phyloP scores from a whole-genome alignment of 1,140 invertebrate genomes.

The Dinoponera quadriceps region DNA sequence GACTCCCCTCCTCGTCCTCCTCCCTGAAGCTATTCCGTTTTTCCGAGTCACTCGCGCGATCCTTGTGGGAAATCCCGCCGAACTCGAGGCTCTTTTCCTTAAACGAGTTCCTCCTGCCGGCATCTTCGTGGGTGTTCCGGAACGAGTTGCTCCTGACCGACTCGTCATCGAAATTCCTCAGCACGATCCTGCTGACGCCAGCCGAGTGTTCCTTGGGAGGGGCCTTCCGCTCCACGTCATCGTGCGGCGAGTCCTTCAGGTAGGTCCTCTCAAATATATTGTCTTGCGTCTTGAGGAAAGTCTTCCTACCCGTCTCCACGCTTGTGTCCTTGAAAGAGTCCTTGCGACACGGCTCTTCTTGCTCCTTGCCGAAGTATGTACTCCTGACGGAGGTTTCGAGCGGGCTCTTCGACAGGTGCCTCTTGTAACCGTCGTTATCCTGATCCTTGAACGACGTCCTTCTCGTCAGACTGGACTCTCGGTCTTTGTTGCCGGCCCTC shows the following conservation, averaged over 20 bases:
- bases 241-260: constrained; percentile 10
- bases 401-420: constrained; percentile 28
- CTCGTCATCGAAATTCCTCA: constrained; percentile 60
- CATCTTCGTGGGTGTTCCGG: constrained; percentile 31
- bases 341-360: constrained; percentile 39
- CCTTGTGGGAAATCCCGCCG: constrained; percentile 42
- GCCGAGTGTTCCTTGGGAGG: constrained; percentile 40
- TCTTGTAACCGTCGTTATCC: constrained; percentile 37
- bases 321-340: constrained; percentile 47
- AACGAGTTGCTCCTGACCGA: constrained; percentile 35
- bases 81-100: constrained; percentile 66
- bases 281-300: constrained; percentile 45
- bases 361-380: constrained; percentile 55
- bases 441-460: constrained; percentile 65
- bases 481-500: constrained; percentile 34
- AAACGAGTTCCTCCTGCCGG: constrained; percentile 46
- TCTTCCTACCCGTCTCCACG: constrained; percentile 44
- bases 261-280: constrained; percentile 50
- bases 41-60: constrained; percentile 39
- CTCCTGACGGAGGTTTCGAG: constrained; percentile 17
- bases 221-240: constrained; percentile 48
- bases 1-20: constrained; percentile 26
- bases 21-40: constrained; percentile 49
- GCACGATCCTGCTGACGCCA: constrained; percentile 64
- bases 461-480: constrained; percentile 42